Evolutionary conservation across 2,113 vertebrate genomes (phyloP).

Genomic region (Centropristis striata): DNA sequence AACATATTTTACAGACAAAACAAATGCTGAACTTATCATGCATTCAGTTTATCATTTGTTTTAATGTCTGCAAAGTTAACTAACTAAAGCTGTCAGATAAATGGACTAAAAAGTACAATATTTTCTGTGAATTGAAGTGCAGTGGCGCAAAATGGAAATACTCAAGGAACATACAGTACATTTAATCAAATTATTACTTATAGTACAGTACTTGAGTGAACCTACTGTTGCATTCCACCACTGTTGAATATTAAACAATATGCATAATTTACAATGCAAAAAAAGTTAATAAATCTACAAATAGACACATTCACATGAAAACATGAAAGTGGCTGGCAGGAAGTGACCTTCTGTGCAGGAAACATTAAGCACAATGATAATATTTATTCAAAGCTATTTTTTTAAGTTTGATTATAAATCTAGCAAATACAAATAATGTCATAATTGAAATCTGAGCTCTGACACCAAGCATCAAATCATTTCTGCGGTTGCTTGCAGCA

Average conservation of each 20-base stretch:
- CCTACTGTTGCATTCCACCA: not conserved
- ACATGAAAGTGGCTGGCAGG: not conserved
- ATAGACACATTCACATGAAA: slow-evolving; percentile 1
- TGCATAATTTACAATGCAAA: not conserved
- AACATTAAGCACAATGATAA: not conserved
- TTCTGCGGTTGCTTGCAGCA: slow-evolving; percentile 33
- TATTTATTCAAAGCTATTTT: not conserved
- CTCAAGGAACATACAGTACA: too few relatives aligned
- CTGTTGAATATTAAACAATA: not conserved
- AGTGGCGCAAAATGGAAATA: not conserved
- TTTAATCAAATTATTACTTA: not conserved
- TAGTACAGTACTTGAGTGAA: not conserved
- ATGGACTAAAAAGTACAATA: not conserved
- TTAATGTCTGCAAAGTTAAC: not conserved
- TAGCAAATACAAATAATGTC: not conserved
- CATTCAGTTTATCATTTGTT: not conserved
- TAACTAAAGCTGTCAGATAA: not conserved
- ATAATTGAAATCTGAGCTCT: not conserved
- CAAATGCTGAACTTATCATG: not conserved
- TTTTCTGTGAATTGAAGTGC: not conserved
- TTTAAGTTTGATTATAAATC: slow-evolving; percentile 3
- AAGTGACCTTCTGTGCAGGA: not conserved
- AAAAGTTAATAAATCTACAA: not conserved
- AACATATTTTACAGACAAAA: not conserved
- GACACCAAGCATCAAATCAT: not conserved